Percentiles rank a stretch among this genome's conserved stretches.
phyloP scores from a whole-genome alignment of 1,140 invertebrate genomes.

The Ruditapes philippinarum region DNA sequence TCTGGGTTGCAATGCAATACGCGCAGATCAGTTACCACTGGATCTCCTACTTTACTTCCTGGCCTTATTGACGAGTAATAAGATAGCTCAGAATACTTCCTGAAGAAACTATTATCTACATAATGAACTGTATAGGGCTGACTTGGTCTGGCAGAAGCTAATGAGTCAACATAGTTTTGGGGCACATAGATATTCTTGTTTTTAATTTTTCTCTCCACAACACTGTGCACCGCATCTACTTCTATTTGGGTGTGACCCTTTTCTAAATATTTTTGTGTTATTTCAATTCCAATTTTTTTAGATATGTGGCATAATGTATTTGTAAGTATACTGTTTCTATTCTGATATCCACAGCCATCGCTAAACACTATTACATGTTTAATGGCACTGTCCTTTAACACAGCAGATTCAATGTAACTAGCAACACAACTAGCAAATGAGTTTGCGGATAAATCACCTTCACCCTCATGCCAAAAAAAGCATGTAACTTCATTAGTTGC shows the following conservation, averaged over 20 bases:
- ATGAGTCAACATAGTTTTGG: constrained; percentile 19
- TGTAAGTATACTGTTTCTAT: constrained; percentile 3
- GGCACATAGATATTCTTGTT: constrained; percentile 36
- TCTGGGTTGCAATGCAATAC: neutral
- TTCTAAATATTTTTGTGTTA: constrained; percentile 38
- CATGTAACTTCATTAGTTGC: constrained; percentile 6
- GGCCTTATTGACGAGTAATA: constrained; percentile 35
- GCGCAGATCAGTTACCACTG: constrained; percentile 30
- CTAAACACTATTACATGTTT: constrained; percentile 15
- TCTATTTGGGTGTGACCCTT: constrained; percentile 40
- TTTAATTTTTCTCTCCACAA: constrained; percentile 11
- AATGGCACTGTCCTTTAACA: neutral
- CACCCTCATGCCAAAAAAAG: constrained; percentile 34
- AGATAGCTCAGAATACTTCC: neutral
- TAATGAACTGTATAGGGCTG: constrained; percentile 22
- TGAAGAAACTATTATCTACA: constrained; percentile 8
- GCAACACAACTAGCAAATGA: constrained; percentile 12
- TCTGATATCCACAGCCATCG: constrained; percentile 38
- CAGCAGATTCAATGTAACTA: constrained; percentile 2
- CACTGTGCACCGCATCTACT: constrained; percentile 17
- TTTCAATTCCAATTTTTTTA: neutral
- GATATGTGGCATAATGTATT: neutral
- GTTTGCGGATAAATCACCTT: neutral
- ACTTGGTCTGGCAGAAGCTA: neutral
- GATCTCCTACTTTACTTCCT: constrained; percentile 29